These are phyloP conservation scores for Silurus aristotelis DNA, from an alignment of 2,797 vertebrate genomes.

Conservation along the genomic window DNA sequence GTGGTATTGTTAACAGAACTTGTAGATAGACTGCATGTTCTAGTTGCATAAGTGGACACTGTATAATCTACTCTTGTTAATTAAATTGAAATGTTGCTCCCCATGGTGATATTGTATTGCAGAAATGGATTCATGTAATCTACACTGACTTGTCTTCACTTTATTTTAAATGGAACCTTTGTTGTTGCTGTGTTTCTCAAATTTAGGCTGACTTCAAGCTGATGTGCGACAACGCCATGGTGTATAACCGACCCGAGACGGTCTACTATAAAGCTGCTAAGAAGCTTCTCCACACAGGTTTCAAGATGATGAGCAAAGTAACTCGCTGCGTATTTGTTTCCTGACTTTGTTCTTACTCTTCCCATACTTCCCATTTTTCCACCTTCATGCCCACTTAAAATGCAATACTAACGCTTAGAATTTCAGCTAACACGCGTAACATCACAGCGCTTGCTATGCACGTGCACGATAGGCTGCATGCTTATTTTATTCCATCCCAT, in stretches of 20 bases:
- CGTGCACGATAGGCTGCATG: not conserved
- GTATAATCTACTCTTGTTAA: not conserved
- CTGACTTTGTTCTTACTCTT: not conserved
- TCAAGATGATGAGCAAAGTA: slow-evolving; percentile 99
- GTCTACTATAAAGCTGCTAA: slow-evolving; percentile 98
- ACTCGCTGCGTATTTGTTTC: slow-evolving; percentile 48
- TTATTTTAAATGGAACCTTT: not conserved
- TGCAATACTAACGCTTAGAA: not conserved
- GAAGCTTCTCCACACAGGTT: slow-evolving; percentile 97
- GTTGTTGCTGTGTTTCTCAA: slow-evolving; percentile 50
- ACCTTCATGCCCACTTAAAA: not conserved
- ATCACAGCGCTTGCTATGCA: not conserved
- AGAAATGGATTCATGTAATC: not conserved
- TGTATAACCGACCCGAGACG: slow-evolving; percentile 96
- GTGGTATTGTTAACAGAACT: not conserved
- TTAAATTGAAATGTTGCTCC: not conserved
- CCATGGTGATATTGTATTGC: too few species aligned
- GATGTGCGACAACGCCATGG: slow-evolving; percentile 99
- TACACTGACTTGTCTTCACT: not conserved
- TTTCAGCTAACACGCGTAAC: slow-evolving; percentile 17
- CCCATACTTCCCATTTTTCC: not conserved
- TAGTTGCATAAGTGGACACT: not conserved
- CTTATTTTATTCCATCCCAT: not conserved
- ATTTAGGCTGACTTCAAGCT: slow-evolving; percentile 95
- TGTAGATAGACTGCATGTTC: not conserved